Evolutionary conservation across 2,113 vertebrate genomes (phyloP).

Genomic region (Melanerpes aurifrons): DNA sequence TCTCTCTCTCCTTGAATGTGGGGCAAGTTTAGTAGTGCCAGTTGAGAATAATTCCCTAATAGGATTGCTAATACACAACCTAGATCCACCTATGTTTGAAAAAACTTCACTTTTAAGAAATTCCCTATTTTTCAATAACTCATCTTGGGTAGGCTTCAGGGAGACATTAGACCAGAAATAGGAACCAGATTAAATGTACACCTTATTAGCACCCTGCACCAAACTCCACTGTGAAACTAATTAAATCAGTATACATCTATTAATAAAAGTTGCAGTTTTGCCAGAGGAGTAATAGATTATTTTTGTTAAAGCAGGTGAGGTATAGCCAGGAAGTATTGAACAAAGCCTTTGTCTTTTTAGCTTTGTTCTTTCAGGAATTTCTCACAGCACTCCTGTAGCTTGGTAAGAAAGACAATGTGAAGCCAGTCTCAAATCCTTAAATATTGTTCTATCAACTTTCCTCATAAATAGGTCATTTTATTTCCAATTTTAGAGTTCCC

Average conservation of each 20-base stretch:
- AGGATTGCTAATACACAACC: not conserved
- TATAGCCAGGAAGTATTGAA: not conserved
- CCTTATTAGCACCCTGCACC: not conserved
- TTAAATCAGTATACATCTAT: not conserved
- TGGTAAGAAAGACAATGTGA: not conserved
- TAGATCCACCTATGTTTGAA: not conserved
- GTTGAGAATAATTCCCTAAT: not conserved
- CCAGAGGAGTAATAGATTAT: not conserved
- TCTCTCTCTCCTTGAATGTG: not conserved
- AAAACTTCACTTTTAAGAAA: not conserved
- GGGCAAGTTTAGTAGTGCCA: slow-evolving; percentile 28
- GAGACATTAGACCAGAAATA: not conserved
- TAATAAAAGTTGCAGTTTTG: not conserved
- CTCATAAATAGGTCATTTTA: slow-evolving; percentile 37
- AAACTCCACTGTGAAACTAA: not conserved
- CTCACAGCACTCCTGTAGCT: not conserved
- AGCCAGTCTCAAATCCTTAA: not conserved
- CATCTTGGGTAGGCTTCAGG: not conserved
- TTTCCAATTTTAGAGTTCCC: slow-evolving; percentile 49
- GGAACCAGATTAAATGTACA: not conserved
- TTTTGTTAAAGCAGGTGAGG: not conserved
- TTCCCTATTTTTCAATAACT: not conserved
- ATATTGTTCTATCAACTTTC: not conserved
- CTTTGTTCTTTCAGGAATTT: not conserved
- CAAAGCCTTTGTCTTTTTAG: not conserved